Conservation (phyloP, 2,797 vertebrate genomes). For the Poecilia picta region DNA sequence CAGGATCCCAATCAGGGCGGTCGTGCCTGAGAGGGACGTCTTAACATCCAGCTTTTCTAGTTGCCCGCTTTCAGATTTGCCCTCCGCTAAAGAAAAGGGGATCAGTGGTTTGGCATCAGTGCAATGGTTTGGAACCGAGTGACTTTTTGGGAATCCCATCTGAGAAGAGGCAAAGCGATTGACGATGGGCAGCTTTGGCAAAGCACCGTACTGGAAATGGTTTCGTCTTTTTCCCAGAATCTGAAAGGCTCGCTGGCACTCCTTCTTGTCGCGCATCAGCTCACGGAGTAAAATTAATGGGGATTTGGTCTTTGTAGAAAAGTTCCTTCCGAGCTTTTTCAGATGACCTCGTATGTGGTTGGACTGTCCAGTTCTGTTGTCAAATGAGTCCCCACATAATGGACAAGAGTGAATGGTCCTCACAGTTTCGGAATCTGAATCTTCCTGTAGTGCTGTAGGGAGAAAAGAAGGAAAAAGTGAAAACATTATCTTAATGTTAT, state of each 20-base stretch:
- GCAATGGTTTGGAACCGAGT: constrained; percentile 83
- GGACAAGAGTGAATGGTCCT: constrained; percentile 85
- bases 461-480: constrained; percentile 9
- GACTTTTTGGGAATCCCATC: constrained; percentile 85
- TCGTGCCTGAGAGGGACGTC: constrained; percentile 88
- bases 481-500: not conserved
- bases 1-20: constrained; percentile 96
- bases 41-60: constrained; percentile 85
- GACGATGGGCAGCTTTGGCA: constrained; percentile 85
- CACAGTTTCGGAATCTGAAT: constrained; percentile 78
- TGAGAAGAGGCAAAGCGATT: constrained; percentile 83
- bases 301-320: constrained; percentile 91
- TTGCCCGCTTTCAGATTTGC: constrained; percentile 85
- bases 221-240: constrained; percentile 91
- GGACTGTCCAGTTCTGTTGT: constrained; percentile 97
- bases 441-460: constrained; percentile 61
- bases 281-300: constrained; percentile 94
- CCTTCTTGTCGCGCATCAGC: constrained; percentile 97
- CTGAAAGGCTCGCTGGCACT: constrained; percentile 92
- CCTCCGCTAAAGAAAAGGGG: constrained; percentile 76
- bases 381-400: constrained; percentile 95
- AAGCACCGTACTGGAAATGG: constrained; percentile 87
- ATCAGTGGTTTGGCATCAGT: constrained; percentile 87
- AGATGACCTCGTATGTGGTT: constrained; percentile 98
- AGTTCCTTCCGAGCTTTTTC: constrained; percentile 94